Conservation (phyloP, 2,888 invertebrate species). For the Quadriops clusia region DNA sequence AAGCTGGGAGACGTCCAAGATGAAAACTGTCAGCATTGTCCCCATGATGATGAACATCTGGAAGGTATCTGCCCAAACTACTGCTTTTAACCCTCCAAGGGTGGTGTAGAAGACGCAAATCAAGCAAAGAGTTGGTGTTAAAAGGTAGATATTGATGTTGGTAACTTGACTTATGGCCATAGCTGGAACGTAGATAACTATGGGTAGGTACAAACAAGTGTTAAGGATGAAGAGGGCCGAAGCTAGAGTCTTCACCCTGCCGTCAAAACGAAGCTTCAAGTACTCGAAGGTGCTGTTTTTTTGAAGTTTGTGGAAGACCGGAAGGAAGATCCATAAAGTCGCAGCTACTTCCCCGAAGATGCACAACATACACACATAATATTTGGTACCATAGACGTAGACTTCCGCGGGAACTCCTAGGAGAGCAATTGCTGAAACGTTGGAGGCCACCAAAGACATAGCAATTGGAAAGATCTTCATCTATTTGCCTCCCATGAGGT, state of each 20-base stretch:
- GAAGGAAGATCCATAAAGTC: constrained; percentile 37
- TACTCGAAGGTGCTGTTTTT: constrained; percentile 60
- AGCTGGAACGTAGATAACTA: constrained; percentile 59
- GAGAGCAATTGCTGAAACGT: constrained; percentile 62
- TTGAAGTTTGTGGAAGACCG: constrained; percentile 59
- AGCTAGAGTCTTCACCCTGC: constrained; percentile 45
- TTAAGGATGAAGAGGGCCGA: constrained; percentile 48
- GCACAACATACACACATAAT: constrained; percentile 37
- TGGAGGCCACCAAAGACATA: constrained; percentile 48
- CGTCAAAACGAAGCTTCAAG: constrained; percentile 50
- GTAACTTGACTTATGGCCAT: constrained; percentile 61
- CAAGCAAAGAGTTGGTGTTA: constrained; percentile 53
- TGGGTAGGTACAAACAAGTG: constrained; percentile 46
- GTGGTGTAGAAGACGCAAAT: constrained; percentile 65
- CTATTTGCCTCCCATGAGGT: constrained; percentile 52
- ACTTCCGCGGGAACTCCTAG: constrained; percentile 65
- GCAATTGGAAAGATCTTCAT: constrained; percentile 57
- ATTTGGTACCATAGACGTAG: constrained; percentile 59
- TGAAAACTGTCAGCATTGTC: constrained; percentile 42
- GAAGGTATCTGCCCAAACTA: constrained; percentile 49
- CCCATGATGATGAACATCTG: constrained; percentile 47
- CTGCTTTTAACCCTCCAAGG: constrained; percentile 52
- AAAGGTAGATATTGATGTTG: constrained; percentile 48
- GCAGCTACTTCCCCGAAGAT: constrained; percentile 27
- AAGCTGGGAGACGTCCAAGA: constrained; percentile 41